These are phyloP conservation scores for Octodon degus DNA, from an alignment of 2,113 vertebrate species.

Conservation along the genomic window DNA sequence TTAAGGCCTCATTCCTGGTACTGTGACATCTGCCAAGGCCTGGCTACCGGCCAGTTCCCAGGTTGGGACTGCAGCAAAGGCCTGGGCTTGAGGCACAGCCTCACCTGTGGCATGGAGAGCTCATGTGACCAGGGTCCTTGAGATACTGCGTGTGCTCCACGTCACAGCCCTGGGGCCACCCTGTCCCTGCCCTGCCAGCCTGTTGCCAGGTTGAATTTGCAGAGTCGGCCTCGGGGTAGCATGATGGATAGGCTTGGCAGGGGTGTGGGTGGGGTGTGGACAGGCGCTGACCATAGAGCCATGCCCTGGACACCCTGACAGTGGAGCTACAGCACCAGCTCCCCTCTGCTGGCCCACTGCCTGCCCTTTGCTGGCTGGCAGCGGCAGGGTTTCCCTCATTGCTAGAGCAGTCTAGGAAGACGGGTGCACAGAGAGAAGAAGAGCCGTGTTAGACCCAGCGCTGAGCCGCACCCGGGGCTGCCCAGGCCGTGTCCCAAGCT, in stretches of 20 bases:
- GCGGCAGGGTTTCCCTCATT: not conserved
- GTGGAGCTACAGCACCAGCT: not conserved
- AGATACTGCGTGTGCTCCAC: not conserved
- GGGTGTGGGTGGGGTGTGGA: not conserved
- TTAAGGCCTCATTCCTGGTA: not conserved
- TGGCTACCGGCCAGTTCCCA: not conserved
- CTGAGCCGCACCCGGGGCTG: not conserved
- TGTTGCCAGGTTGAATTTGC: not conserved
- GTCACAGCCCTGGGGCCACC: not conserved
- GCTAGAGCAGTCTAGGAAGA: not conserved
- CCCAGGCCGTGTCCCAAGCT: not conserved
- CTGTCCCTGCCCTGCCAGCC: not conserved
- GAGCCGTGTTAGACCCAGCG: fast-evolving
- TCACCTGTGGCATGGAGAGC: not conserved
- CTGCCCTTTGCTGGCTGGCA: not conserved
- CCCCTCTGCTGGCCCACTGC: not conserved
- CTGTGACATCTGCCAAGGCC: not conserved
- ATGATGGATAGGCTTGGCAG: not conserved
- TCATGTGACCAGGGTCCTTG: not conserved
- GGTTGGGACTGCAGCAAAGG: not conserved
- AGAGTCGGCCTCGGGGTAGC: not conserved
- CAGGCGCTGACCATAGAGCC: not conserved
- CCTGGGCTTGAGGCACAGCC: too few species aligned
- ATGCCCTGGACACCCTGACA: not conserved
- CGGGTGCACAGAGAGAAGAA: fast-evolving